These are phyloP conservation scores for Cremastinae sp. DNA, from an alignment of 2,888 invertebrate genomes.

Conservation along the genomic window DNA sequence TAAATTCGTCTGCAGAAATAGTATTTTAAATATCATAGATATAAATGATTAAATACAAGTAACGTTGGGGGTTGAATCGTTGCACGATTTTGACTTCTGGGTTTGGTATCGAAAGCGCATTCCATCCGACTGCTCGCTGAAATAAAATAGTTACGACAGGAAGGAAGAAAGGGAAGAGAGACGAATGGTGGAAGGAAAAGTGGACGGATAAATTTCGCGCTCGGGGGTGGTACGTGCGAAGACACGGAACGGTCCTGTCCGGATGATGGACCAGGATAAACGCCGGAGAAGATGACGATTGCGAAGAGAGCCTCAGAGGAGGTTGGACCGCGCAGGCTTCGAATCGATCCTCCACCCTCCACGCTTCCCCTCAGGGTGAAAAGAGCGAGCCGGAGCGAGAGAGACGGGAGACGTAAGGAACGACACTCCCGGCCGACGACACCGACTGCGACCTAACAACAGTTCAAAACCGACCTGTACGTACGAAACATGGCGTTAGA, in stretches of 20 bases:
- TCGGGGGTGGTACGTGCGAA: neutral
- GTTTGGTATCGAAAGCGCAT: no score
- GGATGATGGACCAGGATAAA: constrained; percentile 35
- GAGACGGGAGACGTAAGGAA: constrained; percentile 37
- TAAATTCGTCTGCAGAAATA: no score
- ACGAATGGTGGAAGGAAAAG: neutral
- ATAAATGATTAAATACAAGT: no score
- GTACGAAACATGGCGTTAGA: constrained; percentile 87
- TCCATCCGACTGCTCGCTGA: no score
- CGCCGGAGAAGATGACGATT: constrained; percentile 34
- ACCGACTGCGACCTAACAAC: constrained; percentile 72
- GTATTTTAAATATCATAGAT: no score
- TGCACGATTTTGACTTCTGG: no score
- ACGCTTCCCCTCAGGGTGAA: constrained; percentile 44
- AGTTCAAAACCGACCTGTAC: constrained; percentile 69
- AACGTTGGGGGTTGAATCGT: no score
- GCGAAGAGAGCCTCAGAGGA: constrained; percentile 61
- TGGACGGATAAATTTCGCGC: constrained; percentile 8
- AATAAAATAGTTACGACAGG: neutral
- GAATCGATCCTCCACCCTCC: constrained; percentile 71
- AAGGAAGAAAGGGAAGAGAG: neutral
- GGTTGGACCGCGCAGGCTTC: constrained; percentile 72
- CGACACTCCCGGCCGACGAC: constrained; percentile 72
- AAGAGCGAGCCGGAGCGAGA: constrained; percentile 31
- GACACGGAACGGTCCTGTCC: constrained; percentile 3